phyloP scores from a whole-genome alignment of 2,113 vertebrate species.

The Alligator sinensis region DNA sequence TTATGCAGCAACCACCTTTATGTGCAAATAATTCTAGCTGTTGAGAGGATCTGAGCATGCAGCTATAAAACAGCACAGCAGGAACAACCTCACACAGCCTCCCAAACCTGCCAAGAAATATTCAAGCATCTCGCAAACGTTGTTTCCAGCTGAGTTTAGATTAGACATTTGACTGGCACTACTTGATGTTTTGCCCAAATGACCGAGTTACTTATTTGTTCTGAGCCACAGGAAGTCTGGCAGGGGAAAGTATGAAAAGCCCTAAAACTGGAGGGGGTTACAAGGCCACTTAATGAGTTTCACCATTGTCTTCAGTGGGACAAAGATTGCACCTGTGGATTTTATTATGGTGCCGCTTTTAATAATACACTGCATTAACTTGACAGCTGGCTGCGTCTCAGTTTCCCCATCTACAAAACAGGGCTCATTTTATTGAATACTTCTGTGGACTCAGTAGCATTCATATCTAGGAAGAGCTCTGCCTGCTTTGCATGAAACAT shows the following conservation, averaged over 20 bases:
- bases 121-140: background rate
- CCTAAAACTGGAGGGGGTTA: too few relatives aligned
- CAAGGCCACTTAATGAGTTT: background rate
- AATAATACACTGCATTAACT: background rate
- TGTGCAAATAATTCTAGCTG: background rate
- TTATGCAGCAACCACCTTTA: background rate
- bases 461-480: background rate
- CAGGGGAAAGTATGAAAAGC: background rate
- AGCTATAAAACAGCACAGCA: background rate
- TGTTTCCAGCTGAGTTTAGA: background rate
- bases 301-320: background rate
- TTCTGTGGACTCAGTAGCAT: background rate
- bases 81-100: background rate
- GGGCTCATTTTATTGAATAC: background rate
- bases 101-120: background rate
- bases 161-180: background rate
- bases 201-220: background rate
- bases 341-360: background rate
- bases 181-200: background rate
- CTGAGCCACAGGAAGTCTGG: background rate
- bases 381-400: background rate
- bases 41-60: background rate
- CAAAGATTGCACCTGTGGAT: background rate
- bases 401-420: background rate
- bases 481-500: background rate